Base-by-base conservation (phyloP, 2,888 invertebrate species). In the Dolomedes plantarius region DNA sequence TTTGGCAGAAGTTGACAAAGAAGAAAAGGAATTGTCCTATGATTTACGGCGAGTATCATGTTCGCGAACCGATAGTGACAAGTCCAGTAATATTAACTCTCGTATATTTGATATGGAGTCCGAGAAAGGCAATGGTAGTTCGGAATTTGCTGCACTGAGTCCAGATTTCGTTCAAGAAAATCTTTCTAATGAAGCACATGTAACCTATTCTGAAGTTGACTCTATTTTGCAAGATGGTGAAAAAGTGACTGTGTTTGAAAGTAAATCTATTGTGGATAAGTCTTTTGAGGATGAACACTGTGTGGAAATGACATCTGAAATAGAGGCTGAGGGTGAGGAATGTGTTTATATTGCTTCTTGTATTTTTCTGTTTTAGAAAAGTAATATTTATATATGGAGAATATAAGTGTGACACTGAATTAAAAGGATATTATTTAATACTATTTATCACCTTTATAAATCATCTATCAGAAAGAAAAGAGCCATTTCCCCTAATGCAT, bases 1-100 rank as follows among this genome's bases (percentile, higher is more conserved):
- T 16, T 64, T 85, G 23, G 78, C 74, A n/a, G 76, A 86, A 67
- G 86, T 88, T 19, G 88, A 88, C 23, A 75, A 76, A 74, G 82
- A 78, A 41, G 83, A 86, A 19, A 82, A 81, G 62, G 75, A 86
- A 76, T 27, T 86, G 11, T 76, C 73, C 7, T 71, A 68, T 65
- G 67, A 83, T 36, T 77, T 56, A 27, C 46, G 39, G 1, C 27
- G 74, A 62, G 62, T 69, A 1, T 69, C 69, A 36, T 41, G 69
- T 41, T 69, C 69, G 28, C 69, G 41, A 23, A 41, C 41, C 16
- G 69, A 69, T n/a, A 69, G 69, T 41, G 41, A 69, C 16, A 69
- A 41, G n/a, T 69, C 69, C 69, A 69, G 41, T 69, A 69, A 41
- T 32, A 19, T 67, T 23, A 41, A 69, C 23, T 69, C 69, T 11